Percentiles rank a stretch among this genome's conserved stretches.
Evolutionary conservation across 2,888 invertebrate genomes (phyloP).

Genomic region (Idaea biselata): DNA sequence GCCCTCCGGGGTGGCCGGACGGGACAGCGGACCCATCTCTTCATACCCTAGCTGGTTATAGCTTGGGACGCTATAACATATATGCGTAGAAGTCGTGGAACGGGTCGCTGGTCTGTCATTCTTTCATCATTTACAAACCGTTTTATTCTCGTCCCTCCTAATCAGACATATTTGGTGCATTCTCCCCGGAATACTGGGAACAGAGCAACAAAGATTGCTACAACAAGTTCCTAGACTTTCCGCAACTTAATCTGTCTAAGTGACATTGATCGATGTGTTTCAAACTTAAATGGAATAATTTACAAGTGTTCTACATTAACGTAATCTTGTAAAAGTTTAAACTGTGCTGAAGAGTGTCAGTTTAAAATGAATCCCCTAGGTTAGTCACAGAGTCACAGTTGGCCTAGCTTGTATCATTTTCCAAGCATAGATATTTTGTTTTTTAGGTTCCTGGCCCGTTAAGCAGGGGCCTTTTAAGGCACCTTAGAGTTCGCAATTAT

Average conservation of each 20-base stretch:
- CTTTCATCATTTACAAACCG: slow-evolving; percentile 12
- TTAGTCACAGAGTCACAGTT: not conserved
- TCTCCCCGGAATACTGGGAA: slow-evolving; percentile 40
- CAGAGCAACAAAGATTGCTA: slow-evolving; percentile 51
- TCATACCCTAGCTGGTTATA: too few species aligned
- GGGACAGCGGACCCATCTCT: too few species aligned
- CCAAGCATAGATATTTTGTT: too few species aligned
- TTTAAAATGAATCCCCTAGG: not conserved
- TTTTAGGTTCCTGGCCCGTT: too few species aligned
- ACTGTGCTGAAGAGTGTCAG: not conserved
- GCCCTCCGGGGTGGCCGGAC: too few species aligned
- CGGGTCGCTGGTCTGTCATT: not conserved
- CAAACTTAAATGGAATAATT: slow-evolving; percentile 18
- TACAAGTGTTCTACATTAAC: slow-evolving; percentile 18
- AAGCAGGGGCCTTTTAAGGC: too few species aligned
- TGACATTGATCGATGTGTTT: slow-evolving; percentile 54
- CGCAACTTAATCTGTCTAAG: slow-evolving; percentile 53
- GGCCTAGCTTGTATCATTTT: not conserved
- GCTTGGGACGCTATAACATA: too few species aligned
- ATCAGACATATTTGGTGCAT: slow-evolving; percentile 33
- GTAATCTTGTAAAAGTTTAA: slow-evolving; percentile 14
- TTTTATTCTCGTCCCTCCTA: slow-evolving; percentile 26
- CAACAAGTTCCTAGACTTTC: slow-evolving; percentile 39
- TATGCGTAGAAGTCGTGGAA: too few species aligned
- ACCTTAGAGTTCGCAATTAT: too few species aligned